Evolutionary conservation across 2,113 vertebrate species (phyloP), one percentile per base, ranked within the genome.

Genomic region (Engystomops pustulosus): DNA sequence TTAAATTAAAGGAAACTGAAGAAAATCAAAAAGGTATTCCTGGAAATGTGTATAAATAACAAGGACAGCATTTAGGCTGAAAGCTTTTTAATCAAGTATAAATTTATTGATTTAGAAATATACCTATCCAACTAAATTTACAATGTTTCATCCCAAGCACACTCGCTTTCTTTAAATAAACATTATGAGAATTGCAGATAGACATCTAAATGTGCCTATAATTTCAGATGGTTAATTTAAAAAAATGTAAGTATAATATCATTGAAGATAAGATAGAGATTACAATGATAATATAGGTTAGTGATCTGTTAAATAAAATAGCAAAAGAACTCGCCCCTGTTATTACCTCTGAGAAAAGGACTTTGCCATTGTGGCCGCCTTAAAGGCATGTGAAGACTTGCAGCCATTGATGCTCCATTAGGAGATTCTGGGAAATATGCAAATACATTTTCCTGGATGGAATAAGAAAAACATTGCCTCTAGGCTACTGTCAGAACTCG

Each of bases 1-100:
- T 30, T 65, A 65, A 6, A 65, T 65, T 30, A 49, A 72, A 47
- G 7, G 44, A 75, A 45, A 75, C 23, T 75, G 20, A 25, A 18
- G 15, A 47, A 74, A 74, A 27, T 49, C 23, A 18, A 49, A 75
- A 32, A 51, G 41, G 27, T 51, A 49, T 75, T 75, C 45, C 47
- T 17, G 45, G 71, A 75, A 75, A 49, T 17, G 11, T 45, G 14
- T 20, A 32, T 49, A 75, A 32, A 51, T 49, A 47, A 74, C 27
- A 47, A 74, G 41, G 45, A 7, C 25, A 15, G 25, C 25, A 32
- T 75, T 75, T 51, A 51, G 25, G 71, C 47, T 75, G 44, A 75
- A 45, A 75, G 44, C 71, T 75, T 75, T 71, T 51, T 75, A 75
- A 75, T 75, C 71, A 75, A 75, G 23, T 75, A 65, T 32, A 65